These are phyloP conservation scores for Pseudomyrmex flavicornis DNA, from an alignment of 1,140 invertebrate species.

Conservation along the genomic window DNA sequence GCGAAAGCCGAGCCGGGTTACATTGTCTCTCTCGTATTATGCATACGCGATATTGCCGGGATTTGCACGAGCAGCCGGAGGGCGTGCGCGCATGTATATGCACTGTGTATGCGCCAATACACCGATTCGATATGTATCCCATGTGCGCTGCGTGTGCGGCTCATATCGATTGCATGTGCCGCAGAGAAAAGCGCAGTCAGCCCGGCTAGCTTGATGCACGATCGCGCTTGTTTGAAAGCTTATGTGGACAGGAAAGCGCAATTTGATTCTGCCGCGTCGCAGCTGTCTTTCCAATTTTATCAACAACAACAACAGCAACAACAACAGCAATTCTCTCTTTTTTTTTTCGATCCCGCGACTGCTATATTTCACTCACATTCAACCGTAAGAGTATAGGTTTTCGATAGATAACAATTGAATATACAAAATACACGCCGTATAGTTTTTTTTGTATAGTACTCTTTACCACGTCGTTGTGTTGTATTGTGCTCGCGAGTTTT, in stretches of 20 bases:
- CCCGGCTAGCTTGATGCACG: not conserved
- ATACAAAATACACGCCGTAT: not conserved
- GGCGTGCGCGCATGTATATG: not conserved
- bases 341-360: too few species aligned
- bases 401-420: too few species aligned
- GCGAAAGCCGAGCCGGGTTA: slow-evolving; percentile 71
- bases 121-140: slow-evolving; percentile 36
- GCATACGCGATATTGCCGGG: slow-evolving; percentile 68
- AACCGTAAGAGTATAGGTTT: too few species aligned
- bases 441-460: not conserved
- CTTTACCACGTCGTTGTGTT: not conserved
- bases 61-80: slow-evolving; percentile 11
- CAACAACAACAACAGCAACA: too few species aligned
- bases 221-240: slow-evolving; percentile 1
- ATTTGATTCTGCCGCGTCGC: not conserved
- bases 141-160: slow-evolving; percentile 11
- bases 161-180: slow-evolving; percentile 25
- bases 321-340: too few species aligned
- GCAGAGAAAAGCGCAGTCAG: slow-evolving; percentile 22
- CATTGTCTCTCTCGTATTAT: slow-evolving; percentile 71
- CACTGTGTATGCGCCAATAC: slow-evolving; percentile 1
- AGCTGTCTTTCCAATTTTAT: not conserved
- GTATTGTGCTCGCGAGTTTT: not conserved
- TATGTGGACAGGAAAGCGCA: not conserved
- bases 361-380: too few species aligned